phyloP scores from a whole-genome alignment of 2,797 vertebrate species.

The Gymnopithys bicolor region DNA sequence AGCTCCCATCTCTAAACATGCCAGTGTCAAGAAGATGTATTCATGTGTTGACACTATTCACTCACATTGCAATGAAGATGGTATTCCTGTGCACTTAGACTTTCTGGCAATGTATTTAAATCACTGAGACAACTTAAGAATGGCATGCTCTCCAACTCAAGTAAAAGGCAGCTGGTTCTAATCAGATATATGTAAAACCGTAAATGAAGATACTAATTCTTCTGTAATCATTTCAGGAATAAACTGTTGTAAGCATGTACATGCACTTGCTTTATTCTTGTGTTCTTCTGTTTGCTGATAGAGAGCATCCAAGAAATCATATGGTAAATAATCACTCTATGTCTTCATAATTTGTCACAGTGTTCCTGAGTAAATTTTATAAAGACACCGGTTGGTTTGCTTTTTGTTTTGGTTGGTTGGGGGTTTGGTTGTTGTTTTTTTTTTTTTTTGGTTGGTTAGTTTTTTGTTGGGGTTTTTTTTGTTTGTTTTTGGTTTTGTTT shows the following conservation, averaged over 20 bases:
- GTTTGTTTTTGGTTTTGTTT: neutral
- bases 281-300: neutral
- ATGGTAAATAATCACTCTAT: neutral
- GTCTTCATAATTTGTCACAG: neutral
- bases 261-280: rapidly evolving
- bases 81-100: neutral
- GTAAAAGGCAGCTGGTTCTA: neutral
- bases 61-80: neutral
- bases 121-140: neutral
- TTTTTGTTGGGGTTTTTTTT: too few species aligned
- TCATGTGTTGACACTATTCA: neutral
- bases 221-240: neutral
- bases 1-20: neutral
- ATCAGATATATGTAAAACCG: neutral
- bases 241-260: neutral
- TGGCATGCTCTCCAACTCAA: neutral
- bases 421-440: neutral
- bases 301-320: neutral
- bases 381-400: neutral
- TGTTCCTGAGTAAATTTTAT: neutral
- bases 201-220: neutral
- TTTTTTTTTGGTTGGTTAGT: neutral
- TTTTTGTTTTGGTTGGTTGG: neutral
- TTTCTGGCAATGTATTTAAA: neutral
- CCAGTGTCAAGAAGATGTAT: neutral